Evolutionary conservation across 2,797 vertebrate species (phyloP), one percentile per base, ranked within the genome.

Genomic region (Petrocephalus schoutedeni): DNA sequence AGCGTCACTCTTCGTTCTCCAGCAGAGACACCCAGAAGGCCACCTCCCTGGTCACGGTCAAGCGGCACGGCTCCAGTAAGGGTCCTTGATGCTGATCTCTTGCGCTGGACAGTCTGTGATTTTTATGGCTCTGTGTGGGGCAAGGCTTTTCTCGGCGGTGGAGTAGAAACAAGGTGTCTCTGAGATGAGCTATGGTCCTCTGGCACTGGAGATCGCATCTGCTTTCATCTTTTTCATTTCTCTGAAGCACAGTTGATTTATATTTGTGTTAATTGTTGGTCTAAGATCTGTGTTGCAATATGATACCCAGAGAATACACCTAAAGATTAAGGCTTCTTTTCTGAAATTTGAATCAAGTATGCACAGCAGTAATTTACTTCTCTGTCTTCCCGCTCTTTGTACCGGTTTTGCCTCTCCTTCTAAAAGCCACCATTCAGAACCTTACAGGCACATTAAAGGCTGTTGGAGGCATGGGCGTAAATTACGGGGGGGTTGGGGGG

Each of bases 1-100:
- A 98, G 92, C 97, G 97, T 57, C 97, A 97, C 0, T 97, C 98
- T 7, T 99, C 98, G 9, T 98, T 98, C 91, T 98, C 98, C 94
- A 98, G 97, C 23, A 95, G 97, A 92, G 98, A 96, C 89, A 97
- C 97, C 0, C 95, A 97, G 59, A 96, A 96, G 19, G 94, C 95
- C 8, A 97, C 98, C 89, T 95, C 97, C 0, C 96, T 97, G 89
- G 96, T 97, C 85, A 95, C 96, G 89, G 93, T 99, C 91, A 99
- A 99, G 93, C 97, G 98, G 90, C 98, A 99, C 0, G 96, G 96
- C 0, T 99, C 98, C 54, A 99, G 98, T 99, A 94, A 96, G 94
- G 84, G 49, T 57, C n/a, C 28, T 5, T 12, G 10, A 19, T 2
- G 28, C 53, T 53, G 7, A 21, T 54, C 45, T 84, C 49, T 86